Base-by-base conservation (phyloP, 2,888 invertebrate genomes). In the Mycalesis mineus region DNA sequence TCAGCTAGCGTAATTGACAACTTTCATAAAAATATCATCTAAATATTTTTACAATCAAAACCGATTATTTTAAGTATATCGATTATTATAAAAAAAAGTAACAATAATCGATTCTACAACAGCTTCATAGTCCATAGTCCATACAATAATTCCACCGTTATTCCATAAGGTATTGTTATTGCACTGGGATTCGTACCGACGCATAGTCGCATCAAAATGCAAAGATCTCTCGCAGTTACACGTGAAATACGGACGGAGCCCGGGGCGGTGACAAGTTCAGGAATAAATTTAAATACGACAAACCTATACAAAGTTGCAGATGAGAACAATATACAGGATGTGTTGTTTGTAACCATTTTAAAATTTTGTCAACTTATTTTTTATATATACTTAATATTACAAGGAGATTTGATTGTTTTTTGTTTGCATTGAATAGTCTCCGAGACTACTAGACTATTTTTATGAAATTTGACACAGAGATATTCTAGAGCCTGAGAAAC, bases 221-320 rank as follows among this genome's bases (percentile, higher is more conserved):
- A 59, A 52, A 56, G 53, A 59, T 51, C 47, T 39, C 41, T 15
- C 31, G 58, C 58, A 55, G 57, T 61, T 47, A 49, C 57, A 50
- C 44, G 47, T 65, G 60, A 65, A 57, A 60, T 62, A 60, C 58
- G 63, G 17, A 13, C 55, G 41, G 39, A 50, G 63, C 65, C 55
- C 50, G 53, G 36, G 63, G 65, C 65, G 61, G 31, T 57, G 47
- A 62, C 58, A 40, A 41, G 61, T 60, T 55, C 53, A 39, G 49
- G 49, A 60, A 60, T 65, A 57, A 60, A 63, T 63, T 60, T 61
- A 57, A 63, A 63, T 58, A 52, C 55, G 57, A 61, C 57, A 44
- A 7, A 57, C 55, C 53, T 59, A 42, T 36, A 53, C 49, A 37
- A 50, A 45, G 53, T 57, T 45, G 45, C 17, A 41, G 42, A 52